phyloP scores from a whole-genome alignment of 2,797 vertebrate species.

The Micropoecilia bifurca region DNA sequence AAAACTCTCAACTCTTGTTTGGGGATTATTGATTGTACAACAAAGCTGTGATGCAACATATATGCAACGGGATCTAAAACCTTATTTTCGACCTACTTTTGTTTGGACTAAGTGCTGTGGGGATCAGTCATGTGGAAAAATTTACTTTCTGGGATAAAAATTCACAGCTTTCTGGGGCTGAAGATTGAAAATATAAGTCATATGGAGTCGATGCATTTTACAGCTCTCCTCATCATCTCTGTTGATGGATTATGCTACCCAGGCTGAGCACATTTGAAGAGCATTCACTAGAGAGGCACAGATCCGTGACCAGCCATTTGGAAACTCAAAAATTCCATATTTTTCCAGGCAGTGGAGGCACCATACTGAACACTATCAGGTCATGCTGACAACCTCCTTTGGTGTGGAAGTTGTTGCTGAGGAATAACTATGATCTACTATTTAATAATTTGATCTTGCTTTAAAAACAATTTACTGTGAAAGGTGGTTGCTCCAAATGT shows the following conservation, averaged over 20 bases:
- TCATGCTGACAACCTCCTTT: neutral
- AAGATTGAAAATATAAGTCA: slow-evolving; percentile 9
- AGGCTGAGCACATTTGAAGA: slow-evolving; percentile 8
- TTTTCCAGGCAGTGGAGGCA: neutral
- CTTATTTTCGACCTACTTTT: slow-evolving; percentile 43
- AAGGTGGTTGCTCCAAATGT: neutral
- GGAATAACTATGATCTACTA: neutral
- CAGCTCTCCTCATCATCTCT: slow-evolving; percentile 7
- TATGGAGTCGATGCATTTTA: slow-evolving; percentile 3
- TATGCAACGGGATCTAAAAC: slow-evolving; percentile 22
- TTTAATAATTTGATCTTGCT: neutral
- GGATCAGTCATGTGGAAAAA: slow-evolving; percentile 9
- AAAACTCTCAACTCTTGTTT: slow-evolving; percentile 58
- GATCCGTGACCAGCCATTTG: neutral
- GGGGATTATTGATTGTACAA: slow-evolving; percentile 74
- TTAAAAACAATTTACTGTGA: neutral
- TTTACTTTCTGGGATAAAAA: neutral
- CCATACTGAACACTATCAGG: neutral
- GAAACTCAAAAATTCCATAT: neutral
- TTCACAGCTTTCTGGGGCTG: neutral
- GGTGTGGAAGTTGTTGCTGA: neutral
- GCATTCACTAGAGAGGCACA: neutral
- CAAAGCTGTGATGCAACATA: slow-evolving; percentile 55
- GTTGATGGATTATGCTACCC: neutral
- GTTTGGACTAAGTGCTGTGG: slow-evolving; percentile 14